phyloP scores from a whole-genome alignment of 30 jellyfish, hydroid and myxozoan genomes.

The Turritopsis dohrnii region DNA sequence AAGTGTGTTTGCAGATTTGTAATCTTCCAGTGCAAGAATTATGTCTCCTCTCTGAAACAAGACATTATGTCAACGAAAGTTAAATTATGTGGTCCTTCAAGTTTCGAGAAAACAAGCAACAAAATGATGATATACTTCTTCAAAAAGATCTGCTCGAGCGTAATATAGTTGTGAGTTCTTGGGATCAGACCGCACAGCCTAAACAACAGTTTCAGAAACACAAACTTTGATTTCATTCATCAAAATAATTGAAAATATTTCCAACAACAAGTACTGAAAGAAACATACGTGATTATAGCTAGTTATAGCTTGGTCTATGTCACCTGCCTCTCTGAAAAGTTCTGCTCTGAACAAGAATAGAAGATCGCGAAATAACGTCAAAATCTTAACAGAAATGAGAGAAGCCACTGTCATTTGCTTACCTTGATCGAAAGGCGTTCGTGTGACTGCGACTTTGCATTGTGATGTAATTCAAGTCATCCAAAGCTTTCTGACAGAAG shows the following conservation, averaged over 20 bases:
- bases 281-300: conserved; percentile 56
- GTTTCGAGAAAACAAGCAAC: neutral
- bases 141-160: conserved; percentile 67
- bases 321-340: conserved; percentile 53
- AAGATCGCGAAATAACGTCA: neutral
- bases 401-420: neutral
- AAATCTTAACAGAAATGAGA: no score
- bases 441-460: conserved; percentile 39
- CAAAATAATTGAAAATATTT: neutral
- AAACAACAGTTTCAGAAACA: no score
- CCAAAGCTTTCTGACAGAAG: conserved; percentile 58
- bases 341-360: conserved; percentile 48
- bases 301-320: conserved; percentile 58
- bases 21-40: conserved; percentile 73
- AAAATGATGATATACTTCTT: neutral
- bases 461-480: conserved; percentile 47
- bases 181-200: conserved; percentile 78
- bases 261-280: neutral
- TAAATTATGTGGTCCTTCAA: no score
- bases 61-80: neutral
- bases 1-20: conserved; percentile 47
- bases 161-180: conserved; percentile 46
- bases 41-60: conserved; percentile 64
- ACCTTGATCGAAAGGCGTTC: conserved; percentile 76
- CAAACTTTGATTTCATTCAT: no score